Base-by-base conservation (phyloP, 2,888 invertebrate genomes). In the Dysmachus trigonus region DNA sequence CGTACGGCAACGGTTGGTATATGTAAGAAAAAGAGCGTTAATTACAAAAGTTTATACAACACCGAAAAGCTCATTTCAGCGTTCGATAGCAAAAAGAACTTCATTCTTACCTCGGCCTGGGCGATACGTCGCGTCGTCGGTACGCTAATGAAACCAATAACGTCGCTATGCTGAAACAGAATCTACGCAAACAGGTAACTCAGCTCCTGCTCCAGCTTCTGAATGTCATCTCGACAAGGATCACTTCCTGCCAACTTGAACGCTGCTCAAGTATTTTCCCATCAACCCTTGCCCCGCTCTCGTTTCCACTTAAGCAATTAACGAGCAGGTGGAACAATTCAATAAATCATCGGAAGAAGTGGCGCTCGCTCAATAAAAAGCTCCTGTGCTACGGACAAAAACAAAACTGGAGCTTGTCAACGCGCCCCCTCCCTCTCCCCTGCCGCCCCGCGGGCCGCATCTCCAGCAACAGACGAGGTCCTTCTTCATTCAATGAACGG, bases 321-420 rank as follows among this genome's bases (percentile, higher is more conserved):
- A 87, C 87, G 85, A 87, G 86, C 86, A 87, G 87, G 87, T 87
- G 87, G 83, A 87, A 87, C 87, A 87, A 87, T 87, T 87, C 87
- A 87, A 87, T 87, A 86, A 87, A 87, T 86, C 87, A 87, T 87
- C 85, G 86, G 83, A 51, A 76, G 76, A 85, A 85, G 85, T 85
- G 85, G 85, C 74, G 76, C 38, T 85, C 76, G 53, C 76, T 85
- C 85, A 76, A 85, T 85, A 85, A 83, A 83, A 83, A 83, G 83
- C 83, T 83, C 83, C 72, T 38, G n/a, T n/a, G 83, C 72, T 72
- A 31, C 22, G 72, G 72, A 38, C 83, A 71, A 83, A 72, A 83
- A 72, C 83, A 72, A 71, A 71, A 83, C 72, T 72, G 71, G 33
- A 81, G 83, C 83, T 72, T 72, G 72, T 71, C 83, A 71, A 41